Evolutionary conservation across 2,797 vertebrate genomes (phyloP).

Genomic region (Adrianichthys oophorus): DNA sequence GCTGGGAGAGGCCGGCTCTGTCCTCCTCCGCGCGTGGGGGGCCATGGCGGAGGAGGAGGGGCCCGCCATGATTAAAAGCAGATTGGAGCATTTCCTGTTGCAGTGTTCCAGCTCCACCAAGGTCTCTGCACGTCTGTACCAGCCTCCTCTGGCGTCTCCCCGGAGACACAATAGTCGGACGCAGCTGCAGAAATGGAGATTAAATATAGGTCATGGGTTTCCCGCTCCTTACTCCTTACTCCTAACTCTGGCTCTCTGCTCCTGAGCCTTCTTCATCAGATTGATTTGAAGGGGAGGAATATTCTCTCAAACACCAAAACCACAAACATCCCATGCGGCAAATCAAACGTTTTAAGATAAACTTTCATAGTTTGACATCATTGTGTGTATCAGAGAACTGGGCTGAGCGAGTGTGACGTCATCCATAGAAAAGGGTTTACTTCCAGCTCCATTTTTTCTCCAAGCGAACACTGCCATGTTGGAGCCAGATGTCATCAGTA

Average conservation of each 20-base stretch:
- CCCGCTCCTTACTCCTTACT: too few species aligned
- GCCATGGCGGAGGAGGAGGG: constrained; percentile 39
- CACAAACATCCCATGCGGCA: too few species aligned
- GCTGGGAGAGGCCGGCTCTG: constrained; percentile 49
- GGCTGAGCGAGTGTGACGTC: too few species aligned
- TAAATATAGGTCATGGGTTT: constrained; percentile 49
- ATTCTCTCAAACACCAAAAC: too few species aligned
- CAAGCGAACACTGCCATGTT: too few species aligned
- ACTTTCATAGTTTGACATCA: not conserved
- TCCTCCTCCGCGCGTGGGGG: constrained; percentile 54
- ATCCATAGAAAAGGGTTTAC: too few species aligned
- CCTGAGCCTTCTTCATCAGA: not conserved
- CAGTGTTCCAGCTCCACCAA: constrained; percentile 73
- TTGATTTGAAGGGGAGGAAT: too few species aligned
- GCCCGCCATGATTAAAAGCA: constrained; percentile 87
- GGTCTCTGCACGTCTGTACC: constrained; percentile 34
- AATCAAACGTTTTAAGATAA: not conserved
- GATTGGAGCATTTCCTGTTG: constrained; percentile 87
- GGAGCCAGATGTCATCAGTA: too few species aligned
- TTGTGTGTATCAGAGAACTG: too few species aligned
- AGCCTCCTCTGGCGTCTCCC: constrained; percentile 25
- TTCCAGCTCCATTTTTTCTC: too few species aligned
- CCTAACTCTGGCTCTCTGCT: constrained; percentile 6
- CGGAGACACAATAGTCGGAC: constrained; percentile 59
- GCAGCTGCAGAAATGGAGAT: constrained; percentile 54